Evolutionary conservation across 2,888 invertebrate genomes (phyloP).

Genomic region (Eurois occulta): DNA sequence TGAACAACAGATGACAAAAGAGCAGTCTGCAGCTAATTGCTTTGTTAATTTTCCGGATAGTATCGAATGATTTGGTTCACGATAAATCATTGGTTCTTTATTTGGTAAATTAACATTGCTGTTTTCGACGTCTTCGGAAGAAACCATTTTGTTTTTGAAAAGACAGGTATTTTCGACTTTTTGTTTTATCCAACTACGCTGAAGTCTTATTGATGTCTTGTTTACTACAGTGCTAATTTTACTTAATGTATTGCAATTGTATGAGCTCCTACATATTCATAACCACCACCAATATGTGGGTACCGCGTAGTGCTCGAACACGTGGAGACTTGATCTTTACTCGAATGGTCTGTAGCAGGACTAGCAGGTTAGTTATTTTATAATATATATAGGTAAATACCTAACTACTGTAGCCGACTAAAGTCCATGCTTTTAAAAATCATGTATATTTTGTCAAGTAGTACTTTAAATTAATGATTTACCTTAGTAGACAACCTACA

Average conservation of each 20-base stretch:
- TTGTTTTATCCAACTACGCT: too few species aligned
- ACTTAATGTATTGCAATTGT: too few species aligned
- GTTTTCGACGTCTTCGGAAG: too few species aligned
- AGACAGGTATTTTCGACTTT: too few species aligned
- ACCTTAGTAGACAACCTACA: too few species aligned
- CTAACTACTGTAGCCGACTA: not conserved
- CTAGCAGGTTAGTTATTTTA: slow-evolving; percentile 71
- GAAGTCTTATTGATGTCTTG: not conserved
- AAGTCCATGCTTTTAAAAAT: not conserved
- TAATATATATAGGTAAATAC: not conserved
- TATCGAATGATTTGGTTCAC: not conserved
- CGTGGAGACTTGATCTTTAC: slow-evolving; percentile 96
- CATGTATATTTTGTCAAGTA: too few species aligned
- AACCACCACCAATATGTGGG: slow-evolving; percentile 90
- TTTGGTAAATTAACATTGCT: not conserved
- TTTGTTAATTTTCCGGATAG: not conserved
- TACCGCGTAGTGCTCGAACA: slow-evolving; percentile 96
- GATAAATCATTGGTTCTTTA: not conserved
- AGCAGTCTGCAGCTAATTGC: too few species aligned
- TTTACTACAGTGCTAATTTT: too few species aligned
- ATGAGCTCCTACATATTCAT: too few species aligned
- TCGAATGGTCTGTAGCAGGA: slow-evolving; percentile 91
- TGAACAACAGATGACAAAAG: not conserved
- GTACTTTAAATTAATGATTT: too few species aligned
- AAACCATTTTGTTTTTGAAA: too few species aligned